Percentiles rank a stretch among this genome's conserved stretches.
phyloP scores from a whole-genome alignment of 2,888 invertebrate genomes.

The Tupiocoris notatus region DNA sequence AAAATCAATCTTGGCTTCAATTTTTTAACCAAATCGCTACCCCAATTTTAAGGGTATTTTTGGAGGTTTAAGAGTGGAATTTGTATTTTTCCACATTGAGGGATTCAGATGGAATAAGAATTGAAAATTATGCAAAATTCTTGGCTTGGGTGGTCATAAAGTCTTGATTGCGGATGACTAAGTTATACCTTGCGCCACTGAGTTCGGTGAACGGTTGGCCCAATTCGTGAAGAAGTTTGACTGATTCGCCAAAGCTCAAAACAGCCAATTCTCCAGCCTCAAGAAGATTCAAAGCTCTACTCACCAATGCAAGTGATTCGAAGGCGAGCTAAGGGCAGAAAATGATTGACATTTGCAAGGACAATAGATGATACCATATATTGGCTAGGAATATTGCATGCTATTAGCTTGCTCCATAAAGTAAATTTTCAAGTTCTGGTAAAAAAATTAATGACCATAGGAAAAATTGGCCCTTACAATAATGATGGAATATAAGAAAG shows the following conservation, averaged over 20 bases:
- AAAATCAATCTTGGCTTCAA: too few relatives aligned
- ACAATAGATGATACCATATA: background rate
- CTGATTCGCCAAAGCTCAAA: conserved; percentile 83
- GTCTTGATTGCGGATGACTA: background rate
- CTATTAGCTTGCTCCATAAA: background rate
- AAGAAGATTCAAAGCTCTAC: conserved; percentile 81
- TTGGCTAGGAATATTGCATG: background rate
- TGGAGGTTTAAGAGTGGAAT: too few relatives aligned
- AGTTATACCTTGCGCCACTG: conserved; percentile 71
- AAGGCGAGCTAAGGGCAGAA: conserved; percentile 67
- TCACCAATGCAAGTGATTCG: conserved; percentile 88
- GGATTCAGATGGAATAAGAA: too few relatives aligned
- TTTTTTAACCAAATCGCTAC: too few relatives aligned
- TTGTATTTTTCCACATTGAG: too few relatives aligned
- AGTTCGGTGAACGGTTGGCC: conserved; percentile 82
- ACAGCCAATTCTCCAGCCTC: conserved; percentile 83
- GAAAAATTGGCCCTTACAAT: background rate
- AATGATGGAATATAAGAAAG: background rate
- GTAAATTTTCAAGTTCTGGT: too few relatives aligned
- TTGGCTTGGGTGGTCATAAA: too few relatives aligned
- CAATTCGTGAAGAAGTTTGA: conserved; percentile 83
- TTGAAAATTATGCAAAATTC: too few relatives aligned
- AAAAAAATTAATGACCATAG: conserved; percentile 3
- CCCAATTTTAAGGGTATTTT: too few relatives aligned
- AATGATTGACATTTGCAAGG: conserved; percentile 49